Percentiles rank a stretch among this genome's conserved stretches.
phyloP scores from a whole-genome alignment of 1,140 invertebrate genomes.

The Pseudoatta argentina region DNA sequence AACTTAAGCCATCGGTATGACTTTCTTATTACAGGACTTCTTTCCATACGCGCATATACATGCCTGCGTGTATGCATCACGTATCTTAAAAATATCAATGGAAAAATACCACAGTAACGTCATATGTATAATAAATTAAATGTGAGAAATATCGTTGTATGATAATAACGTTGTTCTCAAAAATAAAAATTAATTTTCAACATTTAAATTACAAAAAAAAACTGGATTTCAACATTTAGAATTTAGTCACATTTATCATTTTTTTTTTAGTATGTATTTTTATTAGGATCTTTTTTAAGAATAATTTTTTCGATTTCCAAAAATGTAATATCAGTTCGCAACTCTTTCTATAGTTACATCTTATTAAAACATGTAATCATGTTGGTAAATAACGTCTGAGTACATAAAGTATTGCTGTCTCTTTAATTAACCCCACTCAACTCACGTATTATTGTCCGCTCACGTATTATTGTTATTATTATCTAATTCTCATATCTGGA shows the following conservation, averaged over 20 bases:
- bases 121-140: background rate
- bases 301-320: background rate
- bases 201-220: background rate
- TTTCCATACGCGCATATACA: slow-evolving; percentile 56
- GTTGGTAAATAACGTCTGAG: slow-evolving; percentile 64
- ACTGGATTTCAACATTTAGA: slow-evolving; percentile 1
- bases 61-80: background rate
- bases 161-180: background rate
- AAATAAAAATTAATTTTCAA: background rate
- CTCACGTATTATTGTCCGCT: slow-evolving; percentile 73
- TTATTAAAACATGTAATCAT: slow-evolving; percentile 32
- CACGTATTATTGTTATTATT: background rate
- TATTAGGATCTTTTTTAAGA: background rate
- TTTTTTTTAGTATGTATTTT: background rate
- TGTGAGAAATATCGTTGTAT: background rate
- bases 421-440: slow-evolving; percentile 82
- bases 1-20: slow-evolving; percentile 69
- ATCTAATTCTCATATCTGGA: slow-evolving; percentile 58
- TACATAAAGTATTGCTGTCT: slow-evolving; percentile 75
- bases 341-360: background rate
- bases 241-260: background rate
- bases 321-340: background rate
- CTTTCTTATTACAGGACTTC: slow-evolving; percentile 80
- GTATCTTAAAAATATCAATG: slow-evolving; percentile 22
- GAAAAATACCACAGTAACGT: background rate